Conservation (phyloP, 2,113 vertebrate species). For the Lipophrys pholis region DNA sequence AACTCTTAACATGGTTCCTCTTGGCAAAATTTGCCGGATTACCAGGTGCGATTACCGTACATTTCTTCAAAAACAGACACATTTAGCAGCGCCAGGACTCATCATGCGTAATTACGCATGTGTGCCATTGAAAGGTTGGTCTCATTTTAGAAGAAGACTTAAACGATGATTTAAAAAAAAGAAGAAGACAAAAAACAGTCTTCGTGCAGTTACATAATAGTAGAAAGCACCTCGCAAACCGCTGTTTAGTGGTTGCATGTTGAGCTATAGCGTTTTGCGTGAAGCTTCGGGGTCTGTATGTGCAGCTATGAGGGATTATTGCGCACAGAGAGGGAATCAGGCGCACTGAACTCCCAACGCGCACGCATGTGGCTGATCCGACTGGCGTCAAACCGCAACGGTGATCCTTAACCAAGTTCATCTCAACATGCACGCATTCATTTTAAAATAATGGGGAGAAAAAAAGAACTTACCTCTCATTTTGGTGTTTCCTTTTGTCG, state of each 20-base stretch:
- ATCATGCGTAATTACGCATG: neutral
- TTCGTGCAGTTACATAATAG: neutral
- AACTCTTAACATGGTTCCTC: constrained; percentile 68
- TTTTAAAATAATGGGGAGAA: neutral
- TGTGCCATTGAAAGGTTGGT: neutral
- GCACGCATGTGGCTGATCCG: constrained; percentile 60
- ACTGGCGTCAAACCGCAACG: neutral
- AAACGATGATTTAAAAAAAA: too few species aligned
- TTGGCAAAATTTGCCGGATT: constrained; percentile 30
- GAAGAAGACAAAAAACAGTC: too few species aligned
- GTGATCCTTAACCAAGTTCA: constrained; percentile 9
- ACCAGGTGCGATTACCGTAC: constrained; percentile 32
- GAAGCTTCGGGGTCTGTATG: constrained; percentile 34
- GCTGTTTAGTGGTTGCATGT: neutral
- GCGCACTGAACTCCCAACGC: constrained; percentile 54
- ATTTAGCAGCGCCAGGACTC: neutral
- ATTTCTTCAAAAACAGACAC: constrained; percentile 9
- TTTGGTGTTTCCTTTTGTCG: constrained; percentile 46
- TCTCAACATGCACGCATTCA: neutral
- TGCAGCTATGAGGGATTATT: constrained; percentile 69
- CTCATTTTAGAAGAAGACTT: neutral
- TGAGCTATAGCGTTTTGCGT: constrained; percentile 18
- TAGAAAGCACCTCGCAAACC: neutral
- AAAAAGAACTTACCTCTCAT: constrained; percentile 82
- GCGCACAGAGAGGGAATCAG: constrained; percentile 68